These are phyloP conservation scores for Osmerus mordax DNA, from an alignment of 2,113 vertebrate species.

Conservation along the genomic window DNA sequence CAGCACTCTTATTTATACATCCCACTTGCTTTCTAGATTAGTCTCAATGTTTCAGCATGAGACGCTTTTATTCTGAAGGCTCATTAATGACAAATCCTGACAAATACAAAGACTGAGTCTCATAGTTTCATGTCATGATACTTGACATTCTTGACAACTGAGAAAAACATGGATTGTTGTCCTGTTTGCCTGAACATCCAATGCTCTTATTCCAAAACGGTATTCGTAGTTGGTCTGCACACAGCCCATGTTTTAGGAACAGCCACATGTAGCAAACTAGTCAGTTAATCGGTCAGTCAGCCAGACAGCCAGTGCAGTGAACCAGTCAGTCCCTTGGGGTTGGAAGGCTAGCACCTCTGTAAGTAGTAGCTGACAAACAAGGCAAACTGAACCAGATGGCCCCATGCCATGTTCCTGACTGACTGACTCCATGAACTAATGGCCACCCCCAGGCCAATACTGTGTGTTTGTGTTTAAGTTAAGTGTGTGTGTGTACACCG, in stretches of 20 bases:
- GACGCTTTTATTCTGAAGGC: no score
- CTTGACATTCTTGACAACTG: no score
- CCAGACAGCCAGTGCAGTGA: conserved; percentile 7
- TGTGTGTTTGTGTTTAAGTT: conserved; percentile 24
- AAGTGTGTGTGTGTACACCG: neutral
- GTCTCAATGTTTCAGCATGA: neutral
- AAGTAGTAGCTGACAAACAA: conserved; percentile 48
- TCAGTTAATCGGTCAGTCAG: conserved; percentile 9
- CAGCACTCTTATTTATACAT: neutral
- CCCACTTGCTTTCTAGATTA: neutral
- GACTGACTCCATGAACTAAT: conserved; percentile 53
- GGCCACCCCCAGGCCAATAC: conserved; percentile 52
- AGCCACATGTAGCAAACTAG: conserved; percentile 4
- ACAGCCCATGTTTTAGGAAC: neutral
- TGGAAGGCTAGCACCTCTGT: conserved; percentile 44
- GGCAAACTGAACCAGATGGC: conserved; percentile 67
- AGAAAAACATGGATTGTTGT: no score
- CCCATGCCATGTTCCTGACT: conserved; percentile 38
- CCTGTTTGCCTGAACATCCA: no score
- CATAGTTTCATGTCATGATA: no score
- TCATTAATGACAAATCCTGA: no score
- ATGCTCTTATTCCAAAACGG: no score
- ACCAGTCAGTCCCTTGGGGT: conserved; percentile 18
- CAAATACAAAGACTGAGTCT: no score
- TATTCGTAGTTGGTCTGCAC: no score